Evolutionary conservation across 1,140 invertebrate species (phyloP).

Genomic region (Aphaenogaster ashmeadi): DNA sequence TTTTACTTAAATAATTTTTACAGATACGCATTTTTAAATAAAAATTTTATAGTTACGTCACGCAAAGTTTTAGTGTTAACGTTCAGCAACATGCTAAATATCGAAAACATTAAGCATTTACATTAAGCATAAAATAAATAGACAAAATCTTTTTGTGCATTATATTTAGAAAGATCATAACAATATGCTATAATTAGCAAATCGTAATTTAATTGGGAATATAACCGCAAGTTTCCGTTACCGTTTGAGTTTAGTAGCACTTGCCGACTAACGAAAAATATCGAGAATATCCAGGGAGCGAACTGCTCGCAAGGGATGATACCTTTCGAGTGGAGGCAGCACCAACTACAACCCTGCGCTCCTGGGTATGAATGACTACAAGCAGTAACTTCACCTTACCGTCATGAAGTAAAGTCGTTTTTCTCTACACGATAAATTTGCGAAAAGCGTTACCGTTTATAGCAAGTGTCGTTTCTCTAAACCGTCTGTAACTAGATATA

Average conservation of each 20-base stretch:
- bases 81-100: neutral
- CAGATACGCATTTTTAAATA: neutral
- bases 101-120: neutral
- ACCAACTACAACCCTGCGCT: neutral
- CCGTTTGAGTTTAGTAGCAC: neutral
- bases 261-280: slow-evolving; percentile 45
- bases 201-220: slow-evolving; percentile 9
- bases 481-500: neutral
- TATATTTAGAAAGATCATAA: neutral
- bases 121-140: neutral
- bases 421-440: neutral
- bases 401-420: neutral
- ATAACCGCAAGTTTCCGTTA: neutral
- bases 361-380: neutral
- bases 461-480: neutral
- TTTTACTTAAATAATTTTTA: neutral
- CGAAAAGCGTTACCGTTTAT: slow-evolving; percentile 23
- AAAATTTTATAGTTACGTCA: neutral
- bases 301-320: slow-evolving; percentile 20
- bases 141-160: neutral
- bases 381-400: slow-evolving; percentile 38
- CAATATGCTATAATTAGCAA: neutral
- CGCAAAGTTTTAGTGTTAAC: neutral
- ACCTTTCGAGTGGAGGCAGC: slow-evolving; percentile 41
- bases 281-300: neutral